Evolutionary conservation across 2,797 vertebrate genomes (phyloP), one percentile per base, ranked within the genome.

Genomic region (Channallabes apus): DNA sequence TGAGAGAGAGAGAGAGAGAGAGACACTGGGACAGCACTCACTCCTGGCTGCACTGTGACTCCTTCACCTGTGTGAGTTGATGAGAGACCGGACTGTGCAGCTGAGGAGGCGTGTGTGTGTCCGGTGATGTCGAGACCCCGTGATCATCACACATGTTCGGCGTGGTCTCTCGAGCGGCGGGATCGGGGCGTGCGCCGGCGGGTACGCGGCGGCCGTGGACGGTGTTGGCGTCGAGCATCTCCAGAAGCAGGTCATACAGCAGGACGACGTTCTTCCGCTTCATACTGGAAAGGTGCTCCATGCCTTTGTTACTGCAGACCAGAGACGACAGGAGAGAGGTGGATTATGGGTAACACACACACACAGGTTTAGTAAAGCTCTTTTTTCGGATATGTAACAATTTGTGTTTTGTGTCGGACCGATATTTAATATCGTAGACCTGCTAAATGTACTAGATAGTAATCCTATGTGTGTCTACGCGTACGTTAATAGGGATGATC

Each of bases 221-320:
- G 0, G 95, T 96, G 92, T 97, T 97, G 1, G 97, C 96, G 0
- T 99, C 98, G 88, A 99, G 22, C 98, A 99, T 99, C 94, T 99
- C 98, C 93, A 99, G 91, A 24, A 99, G 95, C 88, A 99, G 92
- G 90, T 99, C 97, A 5, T 99, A 99, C 64, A 98, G 95, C 0
- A 98, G 95, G 6, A 99, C 97, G 88, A 98, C 95, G 0, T 99
- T 99, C 92, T 97, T 99, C 89, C 96, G 97, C 94, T 99, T 99
- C 98, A 99, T 99, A 91, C 91, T 96, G 88, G 97, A 96, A 62
- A 99, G 95, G 80, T 99, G 98, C 88, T 98, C 97, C 95, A 99
- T 98, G 81, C 98, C 98, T 93, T 98, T 99, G 96, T 99, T 99
- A 90, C 98, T 99, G 90, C 1, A 38, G 79, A 83, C 0, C n/a